Conservation (phyloP, 2,797 vertebrate species). For the Hippocampus kuda region DNA sequence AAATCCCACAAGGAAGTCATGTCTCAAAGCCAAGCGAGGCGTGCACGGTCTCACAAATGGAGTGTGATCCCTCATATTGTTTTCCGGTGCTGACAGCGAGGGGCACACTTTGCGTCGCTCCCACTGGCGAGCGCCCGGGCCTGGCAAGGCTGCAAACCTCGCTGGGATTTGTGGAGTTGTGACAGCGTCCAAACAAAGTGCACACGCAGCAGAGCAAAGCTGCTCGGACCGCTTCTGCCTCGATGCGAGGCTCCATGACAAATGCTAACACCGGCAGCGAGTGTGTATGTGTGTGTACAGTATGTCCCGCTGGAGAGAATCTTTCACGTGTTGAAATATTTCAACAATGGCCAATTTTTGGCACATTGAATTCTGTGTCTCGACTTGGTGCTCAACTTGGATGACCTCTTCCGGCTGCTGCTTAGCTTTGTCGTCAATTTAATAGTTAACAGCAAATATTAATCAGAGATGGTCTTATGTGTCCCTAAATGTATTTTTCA, state of each 20-base stretch:
- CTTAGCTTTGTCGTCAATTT: no score
- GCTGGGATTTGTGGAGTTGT: conserved; percentile 48
- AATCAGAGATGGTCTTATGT: no score
- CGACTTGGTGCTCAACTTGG: neutral
- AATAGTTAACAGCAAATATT: no score
- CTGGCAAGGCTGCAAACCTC: conserved; percentile 52
- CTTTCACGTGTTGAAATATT: conserved; percentile 37
- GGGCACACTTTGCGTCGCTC: conserved; percentile 43
- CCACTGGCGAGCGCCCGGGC: conserved; percentile 34
- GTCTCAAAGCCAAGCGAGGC: neutral
- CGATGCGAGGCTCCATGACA: conserved; percentile 40
- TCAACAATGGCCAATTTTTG: conserved; percentile 33
- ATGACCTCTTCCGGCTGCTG: neutral
- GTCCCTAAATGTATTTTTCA: no score
- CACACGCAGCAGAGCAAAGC: conserved; percentile 46
- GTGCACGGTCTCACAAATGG: conserved; percentile 37
- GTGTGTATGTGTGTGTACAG: conserved; percentile 7
- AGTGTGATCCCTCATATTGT: conserved; percentile 51
- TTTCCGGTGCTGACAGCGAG: conserved; percentile 47
- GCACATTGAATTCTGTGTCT: conserved; percentile 12
- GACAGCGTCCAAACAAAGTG: conserved; percentile 54
- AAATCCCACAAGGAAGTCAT: neutral
- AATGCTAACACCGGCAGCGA: conserved; percentile 34
- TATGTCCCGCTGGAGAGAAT: conserved; percentile 25
- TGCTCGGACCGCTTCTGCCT: conserved; percentile 31